Conservation (phyloP, 2,888 invertebrate genomes). For the Koerneria pararmatus region DNA sequence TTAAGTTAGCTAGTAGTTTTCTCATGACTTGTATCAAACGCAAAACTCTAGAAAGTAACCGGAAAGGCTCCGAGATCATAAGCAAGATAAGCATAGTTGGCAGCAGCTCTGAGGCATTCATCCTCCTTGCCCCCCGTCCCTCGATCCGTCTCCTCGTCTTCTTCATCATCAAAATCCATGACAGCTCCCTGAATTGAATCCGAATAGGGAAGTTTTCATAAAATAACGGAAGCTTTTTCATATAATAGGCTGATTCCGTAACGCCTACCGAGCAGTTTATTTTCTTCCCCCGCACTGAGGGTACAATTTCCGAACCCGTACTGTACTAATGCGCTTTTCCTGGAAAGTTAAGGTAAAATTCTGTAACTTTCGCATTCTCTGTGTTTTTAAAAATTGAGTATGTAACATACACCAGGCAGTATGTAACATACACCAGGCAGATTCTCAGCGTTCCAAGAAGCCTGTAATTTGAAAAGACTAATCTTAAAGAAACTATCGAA, state of each 20-base stretch:
- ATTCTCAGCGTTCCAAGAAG: not conserved
- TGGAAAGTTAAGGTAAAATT: too few species aligned
- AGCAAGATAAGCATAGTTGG: slow-evolving; percentile 79
- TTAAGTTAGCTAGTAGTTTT: too few species aligned
- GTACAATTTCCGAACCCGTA: too few species aligned
- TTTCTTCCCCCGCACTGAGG: too few species aligned
- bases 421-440: not conserved
- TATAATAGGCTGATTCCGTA: too few species aligned
- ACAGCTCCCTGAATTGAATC: slow-evolving; percentile 47
- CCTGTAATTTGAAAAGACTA: not conserved
- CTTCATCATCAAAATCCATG: slow-evolving; percentile 43
- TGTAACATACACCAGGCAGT: not conserved
- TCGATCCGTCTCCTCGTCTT: slow-evolving; percentile 26
- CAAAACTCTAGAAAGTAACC: slow-evolving; percentile 26
- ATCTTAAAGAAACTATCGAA: not conserved
- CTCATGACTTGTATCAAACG: too few species aligned
- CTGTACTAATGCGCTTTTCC: too few species aligned
- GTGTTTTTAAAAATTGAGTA: not conserved
- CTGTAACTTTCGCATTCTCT: not conserved
- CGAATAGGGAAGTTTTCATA: too few species aligned
- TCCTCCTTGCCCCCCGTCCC: slow-evolving; percentile 33
- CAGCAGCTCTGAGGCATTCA: slow-evolving; percentile 63
- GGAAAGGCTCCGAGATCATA: slow-evolving; percentile 75
- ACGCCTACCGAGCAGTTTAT: too few species aligned
- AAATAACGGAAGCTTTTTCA: too few species aligned